Evolutionary conservation across 2,113 vertebrate genomes (phyloP).

Genomic region (Lepus europaeus): DNA sequence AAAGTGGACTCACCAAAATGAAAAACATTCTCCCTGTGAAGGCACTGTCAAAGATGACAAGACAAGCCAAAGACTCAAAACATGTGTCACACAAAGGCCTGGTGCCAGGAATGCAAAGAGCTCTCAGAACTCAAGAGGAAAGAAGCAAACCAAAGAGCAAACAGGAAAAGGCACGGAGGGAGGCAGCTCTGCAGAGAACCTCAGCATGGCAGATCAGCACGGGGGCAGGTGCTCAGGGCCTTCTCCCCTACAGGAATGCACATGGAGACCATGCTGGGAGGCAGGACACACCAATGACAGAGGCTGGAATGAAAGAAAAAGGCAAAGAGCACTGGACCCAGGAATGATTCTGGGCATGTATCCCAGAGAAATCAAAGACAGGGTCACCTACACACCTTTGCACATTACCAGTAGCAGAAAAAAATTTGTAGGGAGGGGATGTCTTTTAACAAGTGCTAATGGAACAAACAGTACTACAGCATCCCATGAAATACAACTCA

Average conservation of each 20-base stretch:
- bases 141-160: neutral
- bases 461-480: neutral
- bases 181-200: neutral
- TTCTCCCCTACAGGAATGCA: slow-evolving; percentile 15
- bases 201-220: neutral
- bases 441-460: neutral
- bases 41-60: neutral
- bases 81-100: neutral
- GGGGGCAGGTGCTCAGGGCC: neutral
- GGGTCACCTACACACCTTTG: neutral
- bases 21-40: slow-evolving; percentile 26
- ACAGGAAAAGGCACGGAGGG: neutral
- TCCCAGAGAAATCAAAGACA: neutral
- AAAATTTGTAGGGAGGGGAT: neutral
- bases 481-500: neutral
- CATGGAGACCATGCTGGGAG: neutral
- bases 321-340: neutral
- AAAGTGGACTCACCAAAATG: neutral
- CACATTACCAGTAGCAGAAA: neutral
- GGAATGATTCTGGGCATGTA: neutral
- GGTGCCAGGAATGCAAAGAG: neutral
- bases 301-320: neutral
- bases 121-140: neutral
- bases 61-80: neutral
- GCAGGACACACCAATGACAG: neutral